Base-by-base conservation (phyloP, 2,797 vertebrate species). In the Lophius americanus region DNA sequence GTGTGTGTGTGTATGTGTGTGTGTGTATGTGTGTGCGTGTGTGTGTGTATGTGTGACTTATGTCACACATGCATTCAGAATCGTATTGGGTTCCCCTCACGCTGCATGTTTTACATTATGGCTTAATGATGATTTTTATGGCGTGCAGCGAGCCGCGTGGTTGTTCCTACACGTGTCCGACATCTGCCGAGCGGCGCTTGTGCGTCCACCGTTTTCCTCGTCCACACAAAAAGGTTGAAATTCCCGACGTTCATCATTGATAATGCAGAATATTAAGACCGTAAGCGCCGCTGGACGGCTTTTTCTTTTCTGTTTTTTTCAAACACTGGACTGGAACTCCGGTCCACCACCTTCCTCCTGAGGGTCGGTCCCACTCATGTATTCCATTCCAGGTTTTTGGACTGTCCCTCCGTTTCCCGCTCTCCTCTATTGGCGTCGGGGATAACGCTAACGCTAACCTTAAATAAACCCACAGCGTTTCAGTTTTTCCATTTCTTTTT, bases 181-280 rank as follows among this genome's bases (percentile, higher is more conserved):
- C 69, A 60, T 75, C 63, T 72, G 71, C 51, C 64, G 10, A 46
- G 4, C 8, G 39, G 39, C 5, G 6, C 23, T 23, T 3, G 47
- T 23, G 23, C 23, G 23, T 23, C 23, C 23, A 1, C 23, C 23
- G 23, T 23, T 23, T 23, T 23, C 23, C 23, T 23, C 23, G 1
- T 23, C 1, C 23, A 23, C 1, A 23, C 1, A 51, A 54, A 69
- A 81, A 73, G 77, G 71, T 59, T 85, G 73, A 38, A 33, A 49
- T 75, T 59, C 43, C 68, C 42, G 13, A 11, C 6, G 46, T 73
- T 87, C 83, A 76, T 84, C 78, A 83, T 75, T 51, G 69, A 83
- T 85, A 71, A 76, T 78, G 72, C 70, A 69, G 35, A 75, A 77
- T 73, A 82, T 66, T 75, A 61, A 72, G 90, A 91, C 90, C 89